These are phyloP conservation scores for Eumacrocentrus americanus DNA, from an alignment of 2,888 invertebrate genomes.

Conservation along the genomic window DNA sequence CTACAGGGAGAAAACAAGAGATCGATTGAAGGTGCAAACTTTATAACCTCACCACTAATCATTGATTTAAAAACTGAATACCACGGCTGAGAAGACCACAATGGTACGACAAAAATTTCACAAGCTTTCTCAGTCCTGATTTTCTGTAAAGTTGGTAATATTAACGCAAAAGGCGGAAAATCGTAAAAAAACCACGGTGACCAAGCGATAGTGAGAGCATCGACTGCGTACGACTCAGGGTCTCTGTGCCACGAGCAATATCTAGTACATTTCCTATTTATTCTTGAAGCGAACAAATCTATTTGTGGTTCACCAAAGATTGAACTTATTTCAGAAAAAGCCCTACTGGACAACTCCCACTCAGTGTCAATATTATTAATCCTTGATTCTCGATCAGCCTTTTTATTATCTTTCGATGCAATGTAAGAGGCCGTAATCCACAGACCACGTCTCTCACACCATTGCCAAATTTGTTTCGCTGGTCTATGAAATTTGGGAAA, in stretches of 20 bases:
- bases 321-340: slow-evolving; percentile 21
- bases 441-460: slow-evolving; percentile 18
- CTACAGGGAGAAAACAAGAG: slow-evolving; percentile 13
- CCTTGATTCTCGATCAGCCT: slow-evolving; percentile 23
- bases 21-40: slow-evolving; percentile 36
- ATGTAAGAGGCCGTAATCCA: neutral
- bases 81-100: slow-evolving; percentile 35
- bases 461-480: slow-evolving; percentile 22
- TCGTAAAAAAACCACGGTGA: too few relatives aligned
- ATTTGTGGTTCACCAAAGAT: too few relatives aligned
- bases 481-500: neutral
- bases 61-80: slow-evolving; percentile 40
- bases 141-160: slow-evolving; percentile 25
- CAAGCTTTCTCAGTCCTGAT: slow-evolving; percentile 26
- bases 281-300: slow-evolving; percentile 13
- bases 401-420: neutral
- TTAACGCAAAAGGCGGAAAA: slow-evolving; percentile 28
- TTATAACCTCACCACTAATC: slow-evolving; percentile 16
- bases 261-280: too few relatives aligned
- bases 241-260: too few relatives aligned
- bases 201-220: too few relatives aligned
- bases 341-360: slow-evolving; percentile 30
- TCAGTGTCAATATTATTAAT: slow-evolving; percentile 22
- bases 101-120: slow-evolving; percentile 27
- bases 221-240: too few relatives aligned